Conservation (phyloP, 2,113 vertebrate species). For the Eretmodus cyanostictus region DNA sequence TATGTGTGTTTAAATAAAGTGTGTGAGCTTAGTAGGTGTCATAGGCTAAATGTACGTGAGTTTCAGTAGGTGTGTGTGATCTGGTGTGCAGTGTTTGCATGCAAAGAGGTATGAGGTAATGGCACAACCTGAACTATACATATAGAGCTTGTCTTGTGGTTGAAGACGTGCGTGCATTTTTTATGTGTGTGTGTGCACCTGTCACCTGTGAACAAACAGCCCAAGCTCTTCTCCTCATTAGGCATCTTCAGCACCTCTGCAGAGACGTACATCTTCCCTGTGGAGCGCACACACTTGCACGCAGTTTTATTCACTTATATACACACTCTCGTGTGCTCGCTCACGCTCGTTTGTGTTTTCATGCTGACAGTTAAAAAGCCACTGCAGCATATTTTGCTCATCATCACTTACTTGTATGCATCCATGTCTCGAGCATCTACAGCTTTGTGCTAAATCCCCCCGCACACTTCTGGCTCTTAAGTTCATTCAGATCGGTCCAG, state of each 20-base stretch:
- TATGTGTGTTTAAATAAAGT: not conserved
- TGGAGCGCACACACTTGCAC: not conserved
- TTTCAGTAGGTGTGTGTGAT: not conserved
- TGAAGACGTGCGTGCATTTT: not conserved
- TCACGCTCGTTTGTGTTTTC: not conserved
- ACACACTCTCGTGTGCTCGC: not conserved
- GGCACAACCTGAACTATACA: not conserved
- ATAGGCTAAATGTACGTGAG: not conserved
- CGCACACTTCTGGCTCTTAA: not conserved
- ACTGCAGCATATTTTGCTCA: not conserved
- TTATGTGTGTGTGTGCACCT: conserved; percentile 8
- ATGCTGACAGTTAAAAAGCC: conserved; percentile 12
- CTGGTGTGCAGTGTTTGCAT: not conserved
- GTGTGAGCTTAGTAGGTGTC: not conserved
- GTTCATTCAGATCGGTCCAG: not conserved
- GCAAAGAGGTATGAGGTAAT: not conserved
- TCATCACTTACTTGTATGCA: not conserved
- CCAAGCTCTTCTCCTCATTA: conserved; percentile 40
- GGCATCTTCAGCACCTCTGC: conserved; percentile 20
- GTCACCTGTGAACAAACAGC: conserved; percentile 52
- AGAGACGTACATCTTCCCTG: conserved; percentile 12
- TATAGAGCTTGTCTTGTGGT: not conserved
- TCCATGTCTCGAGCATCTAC: not conserved
- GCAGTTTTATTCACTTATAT: not conserved
- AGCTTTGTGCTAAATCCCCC: not conserved